Base-by-base conservation (phyloP, 2,888 invertebrate species). In the Callyntrura guangdongensis region DNA sequence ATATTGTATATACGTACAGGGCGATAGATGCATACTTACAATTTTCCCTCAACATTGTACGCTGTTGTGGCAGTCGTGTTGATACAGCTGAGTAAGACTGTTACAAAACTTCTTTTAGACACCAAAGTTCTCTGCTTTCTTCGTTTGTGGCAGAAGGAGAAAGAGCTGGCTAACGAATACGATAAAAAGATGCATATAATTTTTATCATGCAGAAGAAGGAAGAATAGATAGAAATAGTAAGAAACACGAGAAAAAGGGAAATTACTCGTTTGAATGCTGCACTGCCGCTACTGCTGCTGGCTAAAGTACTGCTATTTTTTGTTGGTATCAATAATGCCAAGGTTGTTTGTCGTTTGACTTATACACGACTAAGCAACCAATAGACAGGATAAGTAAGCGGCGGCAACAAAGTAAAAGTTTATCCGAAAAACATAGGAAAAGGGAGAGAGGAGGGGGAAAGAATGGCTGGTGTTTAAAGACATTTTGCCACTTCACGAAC, bases 151-250 rank as follows among this genome's bases (percentile, higher is more conserved):
- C 64, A 59, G 45, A 47, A 84, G 47, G 47, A 67, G 47, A 81
- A 84, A 53, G 17, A n/a, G 45, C 69, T 77, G 17, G 45, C 69
- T 77, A 84, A 36, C 59, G 79, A 89, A 86, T 72, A 22, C 56
- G 74, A 86, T 86, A 53, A 67, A 56, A 87, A 87, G 36, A 87
- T 81, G 81, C 69, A 87, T 69, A 81, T 81, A 81, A 56, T 81
- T 36, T 81, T 87, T 81, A 64, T n/a, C 47, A 20, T 25, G 27
- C 17, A 17, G 14, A 45, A 17, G 14, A 45, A 36, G 27, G 56
- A 59, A 79, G n/a, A 36, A 25, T 14, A 22, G 64, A 8, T 22
- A 27, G 49, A 20, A 47, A 74, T 47, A 74, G 74, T 2, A 45
- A 74, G 74, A 74, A 47, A 74, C 61, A 17, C 11, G 25, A 69